A percentile compares a stretch with the other conserved stretches of the same genome.
phyloP scores from a whole-genome alignment of 2,797 vertebrate species.

The Okamejei kenojei region DNA sequence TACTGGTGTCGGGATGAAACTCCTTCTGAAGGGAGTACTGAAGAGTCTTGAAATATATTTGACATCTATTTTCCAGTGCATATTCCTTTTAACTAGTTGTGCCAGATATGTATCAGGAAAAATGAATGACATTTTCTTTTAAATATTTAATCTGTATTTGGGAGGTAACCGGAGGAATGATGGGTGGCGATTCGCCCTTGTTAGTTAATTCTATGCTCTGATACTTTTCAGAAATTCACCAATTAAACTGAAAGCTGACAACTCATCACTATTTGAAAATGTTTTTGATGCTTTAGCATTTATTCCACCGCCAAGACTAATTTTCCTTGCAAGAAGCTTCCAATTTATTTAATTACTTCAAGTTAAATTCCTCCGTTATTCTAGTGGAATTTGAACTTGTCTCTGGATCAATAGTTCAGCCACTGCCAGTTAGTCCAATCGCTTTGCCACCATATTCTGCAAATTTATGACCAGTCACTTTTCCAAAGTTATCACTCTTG shows the following conservation, averaged over 20 bases:
- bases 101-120: not conserved
- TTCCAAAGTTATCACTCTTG: not conserved
- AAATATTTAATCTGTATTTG: not conserved
- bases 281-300: not conserved
- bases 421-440: too few relatives aligned
- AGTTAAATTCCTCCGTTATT: too few relatives aligned
- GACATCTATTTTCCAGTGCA: not conserved
- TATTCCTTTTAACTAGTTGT: not conserved
- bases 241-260: not conserved
- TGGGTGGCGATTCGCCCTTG: not conserved
- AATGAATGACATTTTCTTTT: not conserved
- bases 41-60: not conserved
- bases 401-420: too few relatives aligned
- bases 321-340: too few relatives aligned
- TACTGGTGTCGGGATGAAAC: not conserved
- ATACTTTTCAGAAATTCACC: not conserved
- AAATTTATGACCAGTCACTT: not conserved
- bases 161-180: not conserved
- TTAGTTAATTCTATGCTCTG: not conserved
- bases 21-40: not conserved
- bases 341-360: too few relatives aligned
- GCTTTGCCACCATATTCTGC: too few relatives aligned
- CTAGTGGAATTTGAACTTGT: too few relatives aligned
- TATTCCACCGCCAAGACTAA: too few relatives aligned
- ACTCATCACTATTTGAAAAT: not conserved